A percentile compares a stretch with the other conserved stretches of the same genome.
Evolutionary conservation across 2,888 invertebrate genomes (phyloP).

Genomic region (Hirtodrosophila trivittata): DNA sequence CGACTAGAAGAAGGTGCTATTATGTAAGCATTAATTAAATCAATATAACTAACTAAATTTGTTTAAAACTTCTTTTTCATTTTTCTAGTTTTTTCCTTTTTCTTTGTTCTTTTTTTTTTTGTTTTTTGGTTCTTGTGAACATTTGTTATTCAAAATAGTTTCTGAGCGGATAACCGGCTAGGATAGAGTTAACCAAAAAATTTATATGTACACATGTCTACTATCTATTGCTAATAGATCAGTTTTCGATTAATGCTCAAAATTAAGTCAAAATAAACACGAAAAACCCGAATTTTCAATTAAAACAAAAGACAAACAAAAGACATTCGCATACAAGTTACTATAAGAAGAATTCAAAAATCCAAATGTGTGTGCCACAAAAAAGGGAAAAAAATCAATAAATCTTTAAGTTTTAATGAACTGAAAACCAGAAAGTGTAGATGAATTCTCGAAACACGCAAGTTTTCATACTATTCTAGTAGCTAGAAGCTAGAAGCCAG

Average conservation of each 20-base stretch:
- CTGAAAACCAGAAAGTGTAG: constrained; percentile 68
- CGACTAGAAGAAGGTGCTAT: constrained; percentile 23
- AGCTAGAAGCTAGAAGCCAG: background rate
- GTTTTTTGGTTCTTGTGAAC: constrained; percentile 16
- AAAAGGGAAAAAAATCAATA: constrained; percentile 42
- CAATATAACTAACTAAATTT: constrained; percentile 56
- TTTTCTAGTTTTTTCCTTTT: background rate
- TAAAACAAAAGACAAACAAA: constrained; percentile 45
- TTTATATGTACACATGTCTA: constrained; percentile 9
- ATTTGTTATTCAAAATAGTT: constrained; percentile 51
- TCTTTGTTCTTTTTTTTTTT: background rate
- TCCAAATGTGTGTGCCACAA: constrained; percentile 34
- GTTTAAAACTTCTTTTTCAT: constrained; percentile 17
- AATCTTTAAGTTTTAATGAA: constrained; percentile 68
- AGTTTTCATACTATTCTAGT: constrained; percentile 12
- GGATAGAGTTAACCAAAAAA: constrained; percentile 12
- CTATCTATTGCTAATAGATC: constrained; percentile 67
- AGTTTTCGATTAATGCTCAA: constrained; percentile 63
- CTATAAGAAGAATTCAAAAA: constrained; percentile 31
- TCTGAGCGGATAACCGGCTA: constrained; percentile 27
- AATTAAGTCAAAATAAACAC: constrained; percentile 71
- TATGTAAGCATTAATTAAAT: constrained; percentile 73
- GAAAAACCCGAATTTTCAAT: constrained; percentile 79
- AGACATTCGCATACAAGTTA: constrained; percentile 7
- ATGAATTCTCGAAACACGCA: constrained; percentile 71